phyloP scores from a whole-genome alignment of 2,888 invertebrate species.

The Parascotia fuliginaria region DNA sequence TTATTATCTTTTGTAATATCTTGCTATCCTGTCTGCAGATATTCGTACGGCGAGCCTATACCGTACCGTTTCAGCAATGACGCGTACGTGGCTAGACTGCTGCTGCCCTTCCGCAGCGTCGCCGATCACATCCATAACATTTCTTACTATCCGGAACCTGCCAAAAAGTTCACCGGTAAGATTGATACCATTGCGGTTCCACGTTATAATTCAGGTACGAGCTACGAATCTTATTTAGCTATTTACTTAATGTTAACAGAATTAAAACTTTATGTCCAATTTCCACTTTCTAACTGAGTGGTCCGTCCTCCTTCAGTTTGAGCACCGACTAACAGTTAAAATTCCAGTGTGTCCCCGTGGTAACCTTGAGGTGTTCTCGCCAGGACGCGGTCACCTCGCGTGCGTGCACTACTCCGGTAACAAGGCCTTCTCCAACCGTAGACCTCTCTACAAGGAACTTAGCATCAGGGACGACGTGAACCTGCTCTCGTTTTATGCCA shows the following conservation, averaged over 20 bases:
- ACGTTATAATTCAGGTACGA: constrained; percentile 18
- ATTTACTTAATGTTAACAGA: constrained; percentile 34
- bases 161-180: constrained; percentile 89
- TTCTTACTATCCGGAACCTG: constrained; percentile 89
- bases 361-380: constrained; percentile 79
- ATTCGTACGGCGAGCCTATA: constrained; percentile 80
- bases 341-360: constrained; percentile 71
- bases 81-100: constrained; percentile 89
- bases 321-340: constrained; percentile 69
- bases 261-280: constrained; percentile 32
- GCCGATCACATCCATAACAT: constrained; percentile 87
- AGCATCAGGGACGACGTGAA: constrained; percentile 94
- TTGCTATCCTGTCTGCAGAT: constrained; percentile 66
- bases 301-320: constrained; percentile 44
- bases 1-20: constrained; percentile 16
- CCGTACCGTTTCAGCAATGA: constrained; percentile 89
- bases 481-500: constrained; percentile 94
- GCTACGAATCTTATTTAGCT: constrained; percentile 7
- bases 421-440: constrained; percentile 91
- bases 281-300: constrained; percentile 27
- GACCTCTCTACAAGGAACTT: constrained; percentile 90
- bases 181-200: constrained; percentile 31
- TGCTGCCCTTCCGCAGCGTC: constrained; percentile 87
- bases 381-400: constrained; percentile 93
- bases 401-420: constrained; percentile 94